These are phyloP conservation scores for Habrosyne pyritoides DNA, from an alignment of 2,888 invertebrate species.

Conservation along the genomic window DNA sequence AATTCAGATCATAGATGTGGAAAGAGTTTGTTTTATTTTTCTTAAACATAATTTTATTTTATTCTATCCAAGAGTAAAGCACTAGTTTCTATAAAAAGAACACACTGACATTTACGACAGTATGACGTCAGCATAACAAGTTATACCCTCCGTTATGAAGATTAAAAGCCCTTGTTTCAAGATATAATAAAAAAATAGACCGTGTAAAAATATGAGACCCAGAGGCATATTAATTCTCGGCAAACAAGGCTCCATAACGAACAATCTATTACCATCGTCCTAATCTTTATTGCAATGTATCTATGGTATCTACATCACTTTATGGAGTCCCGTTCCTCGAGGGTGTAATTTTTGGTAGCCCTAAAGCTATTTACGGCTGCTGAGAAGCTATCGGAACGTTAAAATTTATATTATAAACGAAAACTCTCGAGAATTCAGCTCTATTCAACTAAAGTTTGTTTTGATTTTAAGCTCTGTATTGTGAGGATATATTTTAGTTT, in stretches of 20 bases:
- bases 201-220: constrained; percentile 23
- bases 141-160: background rate
- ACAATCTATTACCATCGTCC: constrained; percentile 50
- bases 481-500: too few species aligned
- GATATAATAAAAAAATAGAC: constrained; percentile 2
- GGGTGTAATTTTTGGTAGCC: constrained; percentile 65
- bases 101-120: background rate
- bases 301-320: constrained; percentile 56
- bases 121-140: background rate
- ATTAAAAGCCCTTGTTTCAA: background rate
- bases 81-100: background rate
- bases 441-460: constrained; percentile 14
- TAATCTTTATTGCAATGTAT: constrained; percentile 65
- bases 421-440: constrained; percentile 27
- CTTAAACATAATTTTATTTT: too few species aligned
- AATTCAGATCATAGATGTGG: too few species aligned
- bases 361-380: constrained; percentile 63
- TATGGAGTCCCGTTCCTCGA: constrained; percentile 52
- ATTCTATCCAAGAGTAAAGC: too few species aligned
- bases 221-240: constrained; percentile 46
- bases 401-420: constrained; percentile 58
- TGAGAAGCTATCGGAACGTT: constrained; percentile 65
- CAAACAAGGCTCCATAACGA: constrained; percentile 30
- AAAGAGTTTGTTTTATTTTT: too few species aligned
- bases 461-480: background rate